These are phyloP conservation scores for Hypothenemus hampei DNA, from an alignment of 1,140 invertebrate genomes.

Conservation along the genomic window DNA sequence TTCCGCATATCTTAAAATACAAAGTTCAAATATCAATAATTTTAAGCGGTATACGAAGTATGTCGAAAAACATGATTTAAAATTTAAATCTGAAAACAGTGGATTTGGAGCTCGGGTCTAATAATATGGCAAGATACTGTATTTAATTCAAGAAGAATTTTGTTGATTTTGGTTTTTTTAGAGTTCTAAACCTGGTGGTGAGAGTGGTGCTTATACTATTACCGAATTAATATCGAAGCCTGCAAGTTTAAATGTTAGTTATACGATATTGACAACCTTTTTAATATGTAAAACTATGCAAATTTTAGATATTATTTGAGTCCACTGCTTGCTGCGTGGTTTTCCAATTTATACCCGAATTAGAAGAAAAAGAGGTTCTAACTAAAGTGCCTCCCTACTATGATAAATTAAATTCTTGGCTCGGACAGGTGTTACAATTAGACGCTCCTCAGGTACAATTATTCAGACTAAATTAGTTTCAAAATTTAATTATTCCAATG, in stretches of 20 bases:
- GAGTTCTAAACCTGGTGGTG: slow-evolving; percentile 67
- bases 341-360: slow-evolving; percentile 78
- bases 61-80: too few species aligned
- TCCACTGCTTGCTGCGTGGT: slow-evolving; percentile 77
- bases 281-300: not conserved
- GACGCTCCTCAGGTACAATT: slow-evolving; percentile 69
- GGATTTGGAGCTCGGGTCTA: too few species aligned
- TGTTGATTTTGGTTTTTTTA: slow-evolving; percentile 46
- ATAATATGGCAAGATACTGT: too few species aligned
- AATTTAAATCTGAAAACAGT: too few species aligned
- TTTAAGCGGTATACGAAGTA: not conserved
- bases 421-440: slow-evolving; percentile 88
- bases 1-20: too few species aligned
- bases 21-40: not conserved
- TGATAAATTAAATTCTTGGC: slow-evolving; percentile 89
- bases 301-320: slow-evolving; percentile 66
- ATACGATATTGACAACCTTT: slow-evolving; percentile 1
- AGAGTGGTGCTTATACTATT: slow-evolving; percentile 59
- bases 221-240: slow-evolving; percentile 61
- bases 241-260: slow-evolving; percentile 56
- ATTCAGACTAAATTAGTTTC: too few species aligned
- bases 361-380: slow-evolving; percentile 47
- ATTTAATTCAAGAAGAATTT: too few species aligned
- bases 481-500: not conserved
- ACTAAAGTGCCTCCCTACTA: slow-evolving; percentile 71